Evolutionary conservation across 2,888 invertebrate genomes (phyloP), one percentile per base, ranked within the genome.

Genomic region (Scrobipalpa atriplicella): DNA sequence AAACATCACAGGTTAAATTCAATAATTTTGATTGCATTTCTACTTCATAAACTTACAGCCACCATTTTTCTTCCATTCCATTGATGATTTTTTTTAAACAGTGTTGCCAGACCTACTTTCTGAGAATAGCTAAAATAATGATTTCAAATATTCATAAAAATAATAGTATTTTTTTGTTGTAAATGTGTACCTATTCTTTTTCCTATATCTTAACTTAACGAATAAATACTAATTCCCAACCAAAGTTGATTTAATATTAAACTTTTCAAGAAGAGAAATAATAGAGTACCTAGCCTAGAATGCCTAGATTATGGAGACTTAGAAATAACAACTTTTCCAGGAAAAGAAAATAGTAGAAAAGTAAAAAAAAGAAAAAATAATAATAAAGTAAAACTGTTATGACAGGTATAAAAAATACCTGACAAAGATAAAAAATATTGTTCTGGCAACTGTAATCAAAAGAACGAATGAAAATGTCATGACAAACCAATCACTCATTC

Each of bases 21-120:
- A 82, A 80, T 87, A 87, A 88, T 84, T 88, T 82, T 66, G 66
- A 69, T 72, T 75, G 72, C 79, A 83, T 82, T 78, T 79, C 80
- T 72, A 74, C 73, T 79, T 79, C 77, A 73, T 77, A 83, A 82
- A 85, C 81, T 85, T 82, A 77, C 75, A 76, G 73, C 86, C 87
- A 87, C 89, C 91, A 91, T 91, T 86, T 90, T 90, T 83, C 78
- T 78, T 81, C 75, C 70, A 69, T 78, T 81, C 75, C 70, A 69
- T 74, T 66, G 29, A 56, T 61, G 38, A 47, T 65, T 70, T 70
- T 29, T n/a, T 72, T 66, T 67, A 11, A 36, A 66, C 29, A 65
- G 51, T 65, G 67, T 69, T 52, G 52, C 52, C 52, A 52, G 18
- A 52, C 19, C 6, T 51, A 52, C 10, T 7, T 41, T 11, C n/a